phyloP scores from a whole-genome alignment of 2,888 invertebrate species.

The Sinhomidia bicolor region DNA sequence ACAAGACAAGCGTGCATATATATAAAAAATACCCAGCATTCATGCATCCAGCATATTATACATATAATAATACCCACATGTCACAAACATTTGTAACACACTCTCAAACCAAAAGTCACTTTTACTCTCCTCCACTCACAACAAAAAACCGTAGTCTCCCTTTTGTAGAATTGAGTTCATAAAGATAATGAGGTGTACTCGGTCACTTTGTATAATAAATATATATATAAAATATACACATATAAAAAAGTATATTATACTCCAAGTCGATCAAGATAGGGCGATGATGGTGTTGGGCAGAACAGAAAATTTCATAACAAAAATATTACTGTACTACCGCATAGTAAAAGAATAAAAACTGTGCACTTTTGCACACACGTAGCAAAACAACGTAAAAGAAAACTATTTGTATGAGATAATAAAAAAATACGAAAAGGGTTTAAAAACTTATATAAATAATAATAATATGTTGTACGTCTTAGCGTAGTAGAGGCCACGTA shows the following conservation, averaged over 20 bases:
- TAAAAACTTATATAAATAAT: conserved; percentile 9
- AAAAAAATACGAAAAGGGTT: neutral
- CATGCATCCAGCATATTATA: no score
- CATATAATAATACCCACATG: no score
- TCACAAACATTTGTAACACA: neutral
- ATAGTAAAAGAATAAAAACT: neutral
- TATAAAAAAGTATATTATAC: neutral
- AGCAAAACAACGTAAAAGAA: conserved; percentile 2
- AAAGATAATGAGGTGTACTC: neutral
- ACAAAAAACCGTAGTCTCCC: conserved; percentile 22
- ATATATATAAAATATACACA: no score
- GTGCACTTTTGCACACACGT: neutral
- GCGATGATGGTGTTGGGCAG: no score
- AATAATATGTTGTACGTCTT: neutral
- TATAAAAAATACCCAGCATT: no score
- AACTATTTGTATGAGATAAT: neutral
- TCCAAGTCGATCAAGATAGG: neutral
- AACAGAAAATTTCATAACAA: neutral
- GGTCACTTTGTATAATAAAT: no score
- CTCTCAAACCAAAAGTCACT: neutral
- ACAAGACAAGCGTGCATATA: no score
- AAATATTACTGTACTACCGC: no score
- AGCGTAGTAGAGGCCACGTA: conserved; percentile 63
- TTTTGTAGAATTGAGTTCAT: neutral
- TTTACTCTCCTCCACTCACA: neutral